These are phyloP conservation scores for Pseudomugil tenellus DNA, from an alignment of 2,797 vertebrate species.

Conservation along the genomic window DNA sequence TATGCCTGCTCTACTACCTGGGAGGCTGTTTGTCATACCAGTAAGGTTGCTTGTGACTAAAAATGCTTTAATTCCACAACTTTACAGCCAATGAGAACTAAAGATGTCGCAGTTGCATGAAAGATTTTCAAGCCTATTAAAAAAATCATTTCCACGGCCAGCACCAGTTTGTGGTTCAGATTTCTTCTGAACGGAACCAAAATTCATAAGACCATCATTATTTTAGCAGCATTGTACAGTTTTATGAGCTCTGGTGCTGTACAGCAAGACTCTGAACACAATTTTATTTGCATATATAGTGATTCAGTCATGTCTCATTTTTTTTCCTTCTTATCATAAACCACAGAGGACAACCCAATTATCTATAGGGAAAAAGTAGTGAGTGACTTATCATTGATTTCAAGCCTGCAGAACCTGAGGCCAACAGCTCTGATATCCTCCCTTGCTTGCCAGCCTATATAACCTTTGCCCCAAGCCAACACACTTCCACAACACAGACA, in stretches of 20 bases:
- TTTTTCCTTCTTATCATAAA: neutral
- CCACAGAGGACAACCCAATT: conserved; percentile 5
- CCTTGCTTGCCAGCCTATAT: conserved; percentile 39
- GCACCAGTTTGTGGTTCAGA: neutral
- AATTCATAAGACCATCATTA: neutral
- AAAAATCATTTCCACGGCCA: conserved; percentile 5
- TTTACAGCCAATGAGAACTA: neutral
- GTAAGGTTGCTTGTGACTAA: neutral
- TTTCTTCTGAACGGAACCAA: conserved; percentile 1
- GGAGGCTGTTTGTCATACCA: neutral
- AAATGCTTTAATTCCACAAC: neutral
- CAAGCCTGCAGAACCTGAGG: conserved; percentile 59
- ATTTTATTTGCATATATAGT: conserved; percentile 25
- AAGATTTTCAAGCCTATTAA: neutral
- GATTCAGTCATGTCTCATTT: conserved; percentile 14
- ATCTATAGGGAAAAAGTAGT: conserved; percentile 32
- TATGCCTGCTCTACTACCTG: too few relatives aligned
- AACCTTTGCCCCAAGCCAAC: conserved; percentile 57
- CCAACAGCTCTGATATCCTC: conserved; percentile 44
- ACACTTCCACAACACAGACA: conserved; percentile 40
- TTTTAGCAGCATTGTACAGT: neutral
- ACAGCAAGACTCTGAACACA: conserved; percentile 10
- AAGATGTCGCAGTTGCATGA: neutral
- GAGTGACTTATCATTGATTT: conserved; percentile 52
- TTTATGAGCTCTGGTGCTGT: neutral